Percentiles rank a stretch among this genome's conserved stretches.
These are phyloP conservation scores for Phyllostomus discolor DNA, from an alignment of 2,113 vertebrate species.

Conservation along the genomic window DNA sequence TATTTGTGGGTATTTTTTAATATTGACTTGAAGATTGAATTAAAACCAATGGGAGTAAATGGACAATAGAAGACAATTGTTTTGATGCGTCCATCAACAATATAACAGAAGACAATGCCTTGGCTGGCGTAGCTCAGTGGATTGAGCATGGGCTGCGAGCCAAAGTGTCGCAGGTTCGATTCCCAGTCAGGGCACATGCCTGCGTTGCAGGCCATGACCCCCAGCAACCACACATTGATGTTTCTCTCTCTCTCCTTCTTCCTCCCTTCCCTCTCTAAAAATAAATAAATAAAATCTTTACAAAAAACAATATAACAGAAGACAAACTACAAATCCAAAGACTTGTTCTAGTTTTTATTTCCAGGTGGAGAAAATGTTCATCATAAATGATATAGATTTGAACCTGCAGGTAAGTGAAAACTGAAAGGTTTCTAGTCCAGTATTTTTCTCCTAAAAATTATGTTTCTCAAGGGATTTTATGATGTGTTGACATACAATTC, in stretches of 20 bases:
- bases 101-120: neutral
- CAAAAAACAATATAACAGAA: neutral
- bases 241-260: too few species aligned
- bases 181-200: too few species aligned
- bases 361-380: constrained; percentile 23
- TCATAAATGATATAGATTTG: neutral
- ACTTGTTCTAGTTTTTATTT: constrained; percentile 13
- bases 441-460: neutral
- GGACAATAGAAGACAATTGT: neutral
- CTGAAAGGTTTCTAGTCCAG: neutral
- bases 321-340: neutral
- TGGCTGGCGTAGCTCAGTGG: too few species aligned
- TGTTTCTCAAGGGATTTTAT: neutral
- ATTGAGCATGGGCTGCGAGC: too few species aligned
- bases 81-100: neutral
- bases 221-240: too few species aligned
- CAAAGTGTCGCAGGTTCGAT: too few species aligned
- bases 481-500: neutral
- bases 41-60: neutral
- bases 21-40: neutral
- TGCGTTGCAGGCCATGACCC: too few species aligned
- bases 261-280: too few species aligned
- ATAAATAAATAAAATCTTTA: too few species aligned
- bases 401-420: neutral
- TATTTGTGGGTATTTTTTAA: neutral